Conservation (phyloP, 2,797 vertebrate genomes). For the Parambassis ranga region DNA sequence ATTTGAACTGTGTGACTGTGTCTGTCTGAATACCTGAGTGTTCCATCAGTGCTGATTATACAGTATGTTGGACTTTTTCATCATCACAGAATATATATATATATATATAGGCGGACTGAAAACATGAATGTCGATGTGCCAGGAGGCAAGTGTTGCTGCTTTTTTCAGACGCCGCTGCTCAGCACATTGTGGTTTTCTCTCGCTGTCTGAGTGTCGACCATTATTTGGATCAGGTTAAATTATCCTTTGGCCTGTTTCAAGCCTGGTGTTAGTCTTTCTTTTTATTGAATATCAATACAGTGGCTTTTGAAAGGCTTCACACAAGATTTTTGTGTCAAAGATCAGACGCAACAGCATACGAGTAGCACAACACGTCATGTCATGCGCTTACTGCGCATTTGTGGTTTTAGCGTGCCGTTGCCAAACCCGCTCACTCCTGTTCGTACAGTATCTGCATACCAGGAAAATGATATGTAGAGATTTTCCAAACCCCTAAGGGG, state of each 20-base stretch:
- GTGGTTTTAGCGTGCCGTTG: too few relatives aligned
- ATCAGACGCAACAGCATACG: too few relatives aligned
- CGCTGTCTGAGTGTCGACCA: neutral
- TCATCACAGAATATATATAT: neutral
- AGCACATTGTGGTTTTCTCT: neutral
- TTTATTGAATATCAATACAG: too few relatives aligned
- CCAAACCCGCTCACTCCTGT: too few relatives aligned
- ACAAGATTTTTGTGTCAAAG: too few relatives aligned
- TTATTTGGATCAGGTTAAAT: neutral
- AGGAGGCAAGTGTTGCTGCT: neutral
- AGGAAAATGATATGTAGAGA: too few relatives aligned
- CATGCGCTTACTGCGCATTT: too few relatives aligned
- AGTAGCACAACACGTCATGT: too few relatives aligned
- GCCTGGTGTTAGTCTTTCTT: too few relatives aligned
- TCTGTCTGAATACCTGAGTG: neutral
- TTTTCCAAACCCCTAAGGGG: too few relatives aligned
- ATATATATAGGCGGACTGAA: neutral
- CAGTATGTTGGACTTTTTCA: neutral
- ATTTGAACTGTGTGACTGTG: neutral
- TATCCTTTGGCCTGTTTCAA: neutral
- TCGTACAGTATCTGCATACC: too few relatives aligned
- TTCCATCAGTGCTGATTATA: neutral
- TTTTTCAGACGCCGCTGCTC: neutral
- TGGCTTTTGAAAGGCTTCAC: too few relatives aligned
- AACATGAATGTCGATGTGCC: neutral